Base-by-base conservation (phyloP, 1,140 invertebrate species). In the Drosophila eugracilis region DNA sequence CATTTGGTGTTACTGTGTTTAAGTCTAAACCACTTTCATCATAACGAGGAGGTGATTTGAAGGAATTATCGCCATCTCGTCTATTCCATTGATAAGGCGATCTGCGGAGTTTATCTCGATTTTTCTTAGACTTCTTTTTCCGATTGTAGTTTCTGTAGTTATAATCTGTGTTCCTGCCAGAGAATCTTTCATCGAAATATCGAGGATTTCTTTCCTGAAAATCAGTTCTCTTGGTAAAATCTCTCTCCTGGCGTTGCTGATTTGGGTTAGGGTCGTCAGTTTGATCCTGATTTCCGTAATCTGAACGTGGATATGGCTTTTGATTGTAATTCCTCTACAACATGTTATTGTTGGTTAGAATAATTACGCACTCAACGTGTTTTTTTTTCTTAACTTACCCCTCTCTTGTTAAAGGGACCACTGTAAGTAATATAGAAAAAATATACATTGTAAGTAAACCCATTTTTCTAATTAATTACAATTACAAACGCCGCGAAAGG, bases 371-470 rank as follows among this genome's bases (percentile, higher is more conserved):
- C 15, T 22, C 0, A 28, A 42, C 1, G 15, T 2, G 3, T 5
- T 24, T 58, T 12, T 2, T 5, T 5, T 24, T 58, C 15, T 10
- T 15, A 49, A 73, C 75, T 78, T 78, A 78, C 74, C 69, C 6
- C 28, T 30, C 34, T 42, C 14, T 55, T 65, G 17, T 69, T 74
- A 28, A 36, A 57, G 2, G 21, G 34, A 10, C 19, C 26, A 52
- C 80, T 85, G 80, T n/a, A 79, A 86, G 5, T 42, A 44, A 45
- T 5, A 28, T 9, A 10, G 14, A 22, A 47, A 59, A 42, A 59
- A 50, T 10, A 14, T 14, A 24, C 14, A 67, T 67, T 67, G 15
- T 58, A 10, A 32, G 5, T 44, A 21, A 34, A 15, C 45, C 39
- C 32, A n/a, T n/a, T 15, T 30, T 58, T 12, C 47, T 26, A 62